These are phyloP conservation scores for Agrochola litura DNA, from an alignment of 2,888 invertebrate genomes.

Conservation along the genomic window DNA sequence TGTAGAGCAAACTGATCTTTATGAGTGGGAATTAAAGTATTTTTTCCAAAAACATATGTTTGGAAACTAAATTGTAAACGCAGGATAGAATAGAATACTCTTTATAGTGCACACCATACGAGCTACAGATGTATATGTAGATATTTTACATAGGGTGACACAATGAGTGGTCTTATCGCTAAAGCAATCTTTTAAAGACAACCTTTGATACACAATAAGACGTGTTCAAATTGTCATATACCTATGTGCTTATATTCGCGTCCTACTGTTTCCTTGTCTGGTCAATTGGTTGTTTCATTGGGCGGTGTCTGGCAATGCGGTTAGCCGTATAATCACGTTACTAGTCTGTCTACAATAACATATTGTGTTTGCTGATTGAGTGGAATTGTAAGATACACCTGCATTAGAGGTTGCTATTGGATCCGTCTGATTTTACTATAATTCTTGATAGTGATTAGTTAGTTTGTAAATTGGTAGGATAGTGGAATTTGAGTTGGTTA, in stretches of 20 bases:
- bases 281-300: constrained; percentile 27
- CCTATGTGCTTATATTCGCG: not conserved
- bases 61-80: not conserved
- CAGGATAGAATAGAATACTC: not conserved
- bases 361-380: not conserved
- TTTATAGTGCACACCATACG: too few species aligned
- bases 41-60: not conserved
- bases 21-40: not conserved
- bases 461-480: not conserved
- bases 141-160: too few species aligned
- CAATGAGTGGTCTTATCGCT: too few species aligned
- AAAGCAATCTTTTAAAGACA: too few species aligned
- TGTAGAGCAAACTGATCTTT: not conserved
- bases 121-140: too few species aligned
- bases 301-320: constrained; percentile 9
- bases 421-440: not conserved
- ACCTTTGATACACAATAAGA: not conserved
- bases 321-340: constrained; percentile 24
- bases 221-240: not conserved
- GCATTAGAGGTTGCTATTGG: not conserved
- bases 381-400: constrained; percentile 3
- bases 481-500: not conserved
- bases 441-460: not conserved
- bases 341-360: constrained; percentile 12
- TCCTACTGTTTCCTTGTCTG: constrained; percentile 8